Base-by-base conservation (phyloP, 2,888 invertebrate genomes). In the Frankliniella fusca region DNA sequence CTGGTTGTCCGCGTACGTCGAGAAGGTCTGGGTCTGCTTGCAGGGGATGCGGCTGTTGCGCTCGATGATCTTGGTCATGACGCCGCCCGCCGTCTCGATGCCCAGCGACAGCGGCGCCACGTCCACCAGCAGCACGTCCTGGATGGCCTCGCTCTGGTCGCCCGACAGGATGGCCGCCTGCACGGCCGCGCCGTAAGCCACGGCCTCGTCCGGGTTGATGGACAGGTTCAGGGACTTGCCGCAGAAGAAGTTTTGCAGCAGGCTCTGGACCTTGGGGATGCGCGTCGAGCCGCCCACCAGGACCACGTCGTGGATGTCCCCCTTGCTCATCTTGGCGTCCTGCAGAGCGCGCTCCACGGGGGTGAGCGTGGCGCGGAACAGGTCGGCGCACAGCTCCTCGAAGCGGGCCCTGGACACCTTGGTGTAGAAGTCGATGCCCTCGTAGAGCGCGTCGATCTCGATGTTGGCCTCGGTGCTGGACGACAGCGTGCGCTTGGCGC, bases 1-100 rank as follows among this genome's bases (percentile, higher is more conserved):
- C 87, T 98, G 97, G 86, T 97, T 97, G 88, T 97, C 97, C 27
- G 95, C 90, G 87, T 97, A 97, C 0, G 97, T 97, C 8, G 96
- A 95, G 87, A 97, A 97, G 0, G 92, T 93, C 85, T 92, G 91
- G 0, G 89, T 86, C 84, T 90, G 90, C 85, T 90, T 91, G 87
- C 89, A 90, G 5, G 90, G 90, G 83, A 90, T 90, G 79, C 89
- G 87, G 11, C 89, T 86, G 85, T 90, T 90, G 85, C 91, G 87
- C 85, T 91, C 90, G 84, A 91, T 88, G 84, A 91, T 89, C 84
- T 90, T 91, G 11, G 89, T 88, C 94, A 94, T 94, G 1, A 94
- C 93, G 23, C 94, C 93, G 28, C 93, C 93, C 28, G 93, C 93
- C 0, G 93, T 93, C 87, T 95, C 95, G 83, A 93, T 93, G 65